These are phyloP conservation scores for Morpho achilles DNA, from an alignment of 2,888 invertebrate species.

Conservation along the genomic window DNA sequence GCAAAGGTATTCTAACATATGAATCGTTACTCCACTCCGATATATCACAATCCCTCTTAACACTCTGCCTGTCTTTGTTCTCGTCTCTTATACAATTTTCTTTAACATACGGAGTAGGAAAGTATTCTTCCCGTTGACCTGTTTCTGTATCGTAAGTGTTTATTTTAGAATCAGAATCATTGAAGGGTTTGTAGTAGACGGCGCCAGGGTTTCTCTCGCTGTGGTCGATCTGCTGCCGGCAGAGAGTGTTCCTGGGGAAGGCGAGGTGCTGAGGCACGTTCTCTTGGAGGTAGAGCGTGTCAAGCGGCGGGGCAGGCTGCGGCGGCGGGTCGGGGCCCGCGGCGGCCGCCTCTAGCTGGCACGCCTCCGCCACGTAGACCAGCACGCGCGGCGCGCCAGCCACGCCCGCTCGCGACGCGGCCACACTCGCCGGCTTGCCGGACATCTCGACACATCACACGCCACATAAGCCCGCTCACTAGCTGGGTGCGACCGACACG, in stretches of 20 bases:
- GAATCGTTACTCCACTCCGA: conserved; percentile 43
- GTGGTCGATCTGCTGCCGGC: conserved; percentile 44
- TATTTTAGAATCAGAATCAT: conserved; percentile 51
- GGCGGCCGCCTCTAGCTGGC: conserved; percentile 74
- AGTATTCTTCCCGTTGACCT: conserved; percentile 49
- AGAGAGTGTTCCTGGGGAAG: conserved; percentile 45
- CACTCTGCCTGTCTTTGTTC: conserved; percentile 39
- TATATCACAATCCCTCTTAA: conserved; percentile 47
- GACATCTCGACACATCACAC: conserved; percentile 89
- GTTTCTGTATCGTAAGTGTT: conserved; percentile 47
- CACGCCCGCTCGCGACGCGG: conserved; percentile 75
- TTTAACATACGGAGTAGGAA: conserved; percentile 51
- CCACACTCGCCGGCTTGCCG: conserved; percentile 87
- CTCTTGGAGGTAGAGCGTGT: conserved; percentile 51
- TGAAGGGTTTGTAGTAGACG: conserved; percentile 54
- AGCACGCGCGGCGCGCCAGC: conserved; percentile 74
- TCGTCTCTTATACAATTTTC: conserved; percentile 46
- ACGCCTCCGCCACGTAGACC: conserved; percentile 76
- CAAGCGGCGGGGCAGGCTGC: conserved; percentile 39
- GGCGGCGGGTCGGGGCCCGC: conserved; percentile 53
- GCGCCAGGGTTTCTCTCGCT: conserved; percentile 46
- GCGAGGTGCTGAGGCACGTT: conserved; percentile 43
- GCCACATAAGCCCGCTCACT: conserved; percentile 66
- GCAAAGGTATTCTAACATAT: conserved; percentile 46
- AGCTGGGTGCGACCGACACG: conserved; percentile 48